Conservation (phyloP, 2,888 invertebrate genomes). For the Drosophila mimetica region DNA sequence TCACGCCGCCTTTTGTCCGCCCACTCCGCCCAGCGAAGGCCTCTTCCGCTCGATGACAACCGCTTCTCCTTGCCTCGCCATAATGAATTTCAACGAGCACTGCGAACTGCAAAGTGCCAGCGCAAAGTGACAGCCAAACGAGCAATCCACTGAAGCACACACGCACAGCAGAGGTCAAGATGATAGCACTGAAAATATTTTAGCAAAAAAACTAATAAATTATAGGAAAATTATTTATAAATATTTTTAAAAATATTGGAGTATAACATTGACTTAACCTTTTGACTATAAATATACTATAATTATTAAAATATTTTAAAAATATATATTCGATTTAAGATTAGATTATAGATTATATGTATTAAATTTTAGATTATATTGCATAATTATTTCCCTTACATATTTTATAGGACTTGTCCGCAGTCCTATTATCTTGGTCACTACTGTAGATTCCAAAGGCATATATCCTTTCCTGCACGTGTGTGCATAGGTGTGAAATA, state of each 20-base stretch:
- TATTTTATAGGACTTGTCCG: too few species aligned
- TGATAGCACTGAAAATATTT: neutral
- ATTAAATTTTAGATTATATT: too few species aligned
- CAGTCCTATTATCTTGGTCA: neutral
- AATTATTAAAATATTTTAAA: too few species aligned
- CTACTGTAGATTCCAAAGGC: neutral
- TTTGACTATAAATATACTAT: too few species aligned
- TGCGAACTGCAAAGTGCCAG: slow-evolving; percentile 58
- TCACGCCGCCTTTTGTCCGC: slow-evolving; percentile 62
- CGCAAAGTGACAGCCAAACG: slow-evolving; percentile 62
- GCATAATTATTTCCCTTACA: too few species aligned
- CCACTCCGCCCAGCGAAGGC: slow-evolving; percentile 31
- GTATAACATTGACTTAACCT: too few species aligned
- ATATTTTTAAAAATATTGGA: too few species aligned
- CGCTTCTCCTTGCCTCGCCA: slow-evolving; percentile 49
- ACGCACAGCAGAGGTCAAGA: neutral
- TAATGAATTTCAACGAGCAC: slow-evolving; percentile 77
- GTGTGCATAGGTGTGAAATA: slow-evolving; percentile 70
- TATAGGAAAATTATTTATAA: too few species aligned
- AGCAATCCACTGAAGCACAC: slow-evolving; percentile 45
- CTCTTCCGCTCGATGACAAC: slow-evolving; percentile 36
- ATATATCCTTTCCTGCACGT: slow-evolving; percentile 3
- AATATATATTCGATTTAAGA: too few species aligned
- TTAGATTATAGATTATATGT: too few species aligned
- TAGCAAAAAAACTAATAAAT: neutral